Evolutionary conservation across 2,888 invertebrate species (phyloP).

Genomic region (Microchrysa polita): DNA sequence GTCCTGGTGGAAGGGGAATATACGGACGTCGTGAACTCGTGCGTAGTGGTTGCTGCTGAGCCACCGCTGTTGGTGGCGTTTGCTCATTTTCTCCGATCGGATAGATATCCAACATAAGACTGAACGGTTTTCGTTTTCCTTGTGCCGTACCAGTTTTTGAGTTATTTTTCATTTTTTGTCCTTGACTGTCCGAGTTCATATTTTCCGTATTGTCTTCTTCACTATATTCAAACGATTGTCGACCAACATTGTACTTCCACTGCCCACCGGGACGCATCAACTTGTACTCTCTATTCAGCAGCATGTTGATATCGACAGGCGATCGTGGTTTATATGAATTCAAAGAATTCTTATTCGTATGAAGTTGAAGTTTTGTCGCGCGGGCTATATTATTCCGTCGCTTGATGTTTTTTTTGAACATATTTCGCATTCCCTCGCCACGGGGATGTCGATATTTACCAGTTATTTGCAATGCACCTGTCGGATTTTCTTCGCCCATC

Average conservation of each 20-base stretch:
- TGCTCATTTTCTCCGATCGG: conserved; percentile 66
- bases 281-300: conserved; percentile 69
- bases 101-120: conserved; percentile 73
- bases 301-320: conserved; percentile 77
- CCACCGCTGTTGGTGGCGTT: conserved; percentile 54
- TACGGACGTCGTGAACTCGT: conserved; percentile 38
- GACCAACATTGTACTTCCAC: neutral
- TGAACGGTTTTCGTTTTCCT: conserved; percentile 68
- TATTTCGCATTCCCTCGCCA: conserved; percentile 60
- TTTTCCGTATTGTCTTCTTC: conserved; percentile 32
- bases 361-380: conserved; percentile 42
- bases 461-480: conserved; percentile 59
- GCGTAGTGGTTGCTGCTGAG: conserved; percentile 56
- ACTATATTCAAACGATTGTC: conserved; percentile 12
- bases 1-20: conserved; percentile 30
- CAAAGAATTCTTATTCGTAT: conserved; percentile 69
- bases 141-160: neutral
- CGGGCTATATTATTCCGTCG: neutral
- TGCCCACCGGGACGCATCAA: conserved; percentile 35
- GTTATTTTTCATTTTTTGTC: neutral
- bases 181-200: conserved; percentile 23
- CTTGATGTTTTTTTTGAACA: conserved; percentile 56
- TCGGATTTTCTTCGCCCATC: conserved; percentile 51
- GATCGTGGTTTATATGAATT: conserved; percentile 76
- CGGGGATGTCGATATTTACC: conserved; percentile 62